Conservation (phyloP, 2,888 invertebrate genomes). For the Zygogramma bicolorata region DNA sequence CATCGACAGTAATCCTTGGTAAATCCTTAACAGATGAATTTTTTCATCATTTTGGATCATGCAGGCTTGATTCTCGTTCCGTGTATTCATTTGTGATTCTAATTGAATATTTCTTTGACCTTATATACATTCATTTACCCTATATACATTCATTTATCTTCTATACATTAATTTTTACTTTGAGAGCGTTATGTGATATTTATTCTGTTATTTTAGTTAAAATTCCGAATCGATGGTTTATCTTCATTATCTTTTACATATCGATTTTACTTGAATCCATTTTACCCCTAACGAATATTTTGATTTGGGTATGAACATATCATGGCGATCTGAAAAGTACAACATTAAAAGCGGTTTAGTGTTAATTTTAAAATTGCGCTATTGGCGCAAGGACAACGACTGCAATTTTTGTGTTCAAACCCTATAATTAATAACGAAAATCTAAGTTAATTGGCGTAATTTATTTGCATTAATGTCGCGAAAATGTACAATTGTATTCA, state of each 20-base stretch:
- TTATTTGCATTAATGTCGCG: constrained; percentile 39
- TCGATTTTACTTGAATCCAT: background rate
- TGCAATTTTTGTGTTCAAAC: constrained; percentile 54
- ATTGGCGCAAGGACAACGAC: constrained; percentile 42
- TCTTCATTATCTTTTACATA: background rate
- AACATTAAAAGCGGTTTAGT: constrained; percentile 27
- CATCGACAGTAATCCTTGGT: background rate
- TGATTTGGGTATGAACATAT: background rate
- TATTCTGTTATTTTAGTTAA: too few species aligned
- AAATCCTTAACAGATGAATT: background rate
- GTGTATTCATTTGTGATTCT: background rate
- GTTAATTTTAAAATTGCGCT: constrained; percentile 25
- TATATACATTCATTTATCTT: too few species aligned
- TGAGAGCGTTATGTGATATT: background rate
- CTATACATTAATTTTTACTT: background rate
- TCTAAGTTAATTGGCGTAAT: constrained; percentile 49
- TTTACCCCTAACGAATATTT: background rate
- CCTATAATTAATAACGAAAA: constrained; percentile 34
- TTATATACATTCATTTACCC: too few species aligned
- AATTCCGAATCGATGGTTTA: background rate
- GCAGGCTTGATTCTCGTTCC: background rate
- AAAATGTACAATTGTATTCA: constrained; percentile 50
- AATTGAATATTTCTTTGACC: too few species aligned
- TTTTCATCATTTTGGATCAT: background rate
- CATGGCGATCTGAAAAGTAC: constrained; percentile 24